phyloP scores from a whole-genome alignment of 2,888 invertebrate species.

The Eilema caniola region DNA sequence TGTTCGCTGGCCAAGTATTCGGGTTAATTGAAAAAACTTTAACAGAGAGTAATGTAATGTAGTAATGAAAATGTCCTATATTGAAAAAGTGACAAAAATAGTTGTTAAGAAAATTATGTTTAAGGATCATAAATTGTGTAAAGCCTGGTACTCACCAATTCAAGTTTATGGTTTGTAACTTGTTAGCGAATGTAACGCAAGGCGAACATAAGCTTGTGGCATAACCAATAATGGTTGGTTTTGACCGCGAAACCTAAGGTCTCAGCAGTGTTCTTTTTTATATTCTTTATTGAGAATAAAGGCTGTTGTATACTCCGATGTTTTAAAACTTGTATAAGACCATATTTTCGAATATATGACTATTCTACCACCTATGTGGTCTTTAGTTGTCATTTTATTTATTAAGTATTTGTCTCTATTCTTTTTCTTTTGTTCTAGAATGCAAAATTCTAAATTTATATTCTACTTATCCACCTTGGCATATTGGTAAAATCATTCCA shows the following conservation, averaged over 20 bases:
- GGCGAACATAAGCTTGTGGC: neutral
- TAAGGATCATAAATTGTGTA: neutral
- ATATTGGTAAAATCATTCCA: neutral
- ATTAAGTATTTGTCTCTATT: neutral
- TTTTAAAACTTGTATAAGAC: neutral
- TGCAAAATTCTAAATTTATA: too few species aligned
- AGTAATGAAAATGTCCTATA: constrained; percentile 14
- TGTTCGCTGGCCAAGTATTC: constrained; percentile 88
- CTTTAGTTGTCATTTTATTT: neutral
- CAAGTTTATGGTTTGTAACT: neutral
- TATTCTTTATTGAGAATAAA: neutral
- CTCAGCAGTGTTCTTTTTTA: too few species aligned
- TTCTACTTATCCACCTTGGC: neutral
- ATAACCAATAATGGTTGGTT: neutral
- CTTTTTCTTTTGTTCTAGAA: too few species aligned
- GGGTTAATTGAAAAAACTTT: constrained; percentile 83
- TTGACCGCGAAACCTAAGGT: neutral
- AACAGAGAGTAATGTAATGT: constrained; percentile 46
- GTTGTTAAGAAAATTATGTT: neutral
- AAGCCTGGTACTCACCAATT: constrained; percentile 1
- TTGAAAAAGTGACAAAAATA: neutral
- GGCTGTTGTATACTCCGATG: neutral
- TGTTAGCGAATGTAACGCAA: neutral
- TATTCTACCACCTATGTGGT: neutral
- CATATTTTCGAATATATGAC: too few species aligned